Evolutionary conservation across 2,797 vertebrate genomes (phyloP), one percentile per base, ranked within the genome.

Genomic region (Pseudochaenichthys georgianus): DNA sequence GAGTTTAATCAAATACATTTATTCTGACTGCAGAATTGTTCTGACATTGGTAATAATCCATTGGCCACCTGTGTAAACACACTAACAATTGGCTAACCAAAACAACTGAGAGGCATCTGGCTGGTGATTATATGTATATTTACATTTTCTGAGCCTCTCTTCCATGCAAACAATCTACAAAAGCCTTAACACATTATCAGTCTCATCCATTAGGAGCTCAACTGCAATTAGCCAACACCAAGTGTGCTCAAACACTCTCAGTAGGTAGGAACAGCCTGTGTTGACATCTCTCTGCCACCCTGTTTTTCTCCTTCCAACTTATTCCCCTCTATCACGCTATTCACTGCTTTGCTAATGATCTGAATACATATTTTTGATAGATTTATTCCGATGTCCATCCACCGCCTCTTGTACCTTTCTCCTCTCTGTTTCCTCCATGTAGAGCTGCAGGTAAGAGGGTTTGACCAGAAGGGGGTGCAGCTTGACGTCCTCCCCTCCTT

Each of bases 401-500:
- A 62, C 17, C 15, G 2, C 31, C 3, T 61, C 41, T 45, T 47
- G 16, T n/a, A n/a, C 3, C 38, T 60, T 41, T 7, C 15, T 34
- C 43, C 31, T 52, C 53, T 31, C 1, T 91, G 82, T 19, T 23
- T 8, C 34, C 77, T 90, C 55, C 77, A 84, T 61, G 82, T 87
- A 0, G 48, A 87, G 41, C 67, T 93, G 76, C 88, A 92, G 73
- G 62, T 93, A 21, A 80, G 86, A 13, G 72, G 88, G 15, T 92
- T 92, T 78, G 92, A 94, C 88, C 90, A 92, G 72, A 87, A 89
- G 71, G 79, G 82, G 75, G 84, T 81, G 69, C 91, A 91, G 82
- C 95, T 95, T 86, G 87, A 95, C 87, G 90, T 89, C 81, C 93
- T 95, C 81, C 90, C 80, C 51, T 94, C 88, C 31, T 64, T 92